Evolutionary conservation across 1,140 invertebrate genomes (phyloP).

Genomic region (Phymastichus coffea): DNA sequence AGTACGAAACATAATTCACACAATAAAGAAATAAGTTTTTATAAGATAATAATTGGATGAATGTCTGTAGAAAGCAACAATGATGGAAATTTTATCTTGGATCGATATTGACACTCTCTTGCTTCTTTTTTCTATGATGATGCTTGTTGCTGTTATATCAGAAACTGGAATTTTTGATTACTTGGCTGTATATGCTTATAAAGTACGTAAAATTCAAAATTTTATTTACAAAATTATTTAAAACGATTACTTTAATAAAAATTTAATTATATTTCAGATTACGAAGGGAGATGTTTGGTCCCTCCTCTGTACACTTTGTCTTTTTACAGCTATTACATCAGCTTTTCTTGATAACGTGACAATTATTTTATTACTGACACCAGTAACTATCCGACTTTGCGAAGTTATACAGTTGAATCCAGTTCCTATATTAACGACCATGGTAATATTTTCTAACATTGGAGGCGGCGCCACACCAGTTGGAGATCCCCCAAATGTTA

Average conservation of each 20-base stretch:
- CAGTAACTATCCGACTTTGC: slow-evolving; percentile 85
- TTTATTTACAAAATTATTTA: too few species aligned
- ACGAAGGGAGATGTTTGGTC: slow-evolving; percentile 83
- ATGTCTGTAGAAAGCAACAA: slow-evolving; percentile 63
- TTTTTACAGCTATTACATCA: slow-evolving; percentile 79
- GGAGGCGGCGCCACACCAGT: slow-evolving; percentile 84
- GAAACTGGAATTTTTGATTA: slow-evolving; percentile 89
- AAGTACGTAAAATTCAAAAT: slow-evolving; percentile 57
- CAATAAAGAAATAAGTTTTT: not conserved
- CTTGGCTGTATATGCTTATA: slow-evolving; percentile 76
- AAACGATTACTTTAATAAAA: too few species aligned
- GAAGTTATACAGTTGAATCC: slow-evolving; percentile 88
- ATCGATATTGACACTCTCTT: slow-evolving; percentile 85
- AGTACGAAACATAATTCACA: slow-evolving; percentile 48
- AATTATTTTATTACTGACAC: slow-evolving; percentile 83
- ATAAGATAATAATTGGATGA: not conserved
- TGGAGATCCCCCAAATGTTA: slow-evolving; percentile 89
- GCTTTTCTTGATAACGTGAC: slow-evolving; percentile 89
- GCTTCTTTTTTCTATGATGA: slow-evolving; percentile 90
- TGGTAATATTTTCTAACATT: slow-evolving; percentile 85
- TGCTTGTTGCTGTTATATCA: slow-evolving; percentile 80
- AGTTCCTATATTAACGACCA: slow-evolving; percentile 76
- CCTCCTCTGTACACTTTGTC: slow-evolving; percentile 75
- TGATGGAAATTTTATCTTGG: slow-evolving; percentile 79
- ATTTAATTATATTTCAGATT: slow-evolving; percentile 56